A percentile compares a stretch with the other conserved stretches of the same genome.
These are phyloP conservation scores for Danio jaintianensis DNA, from an alignment of 2,797 vertebrate species.

Conservation along the genomic window DNA sequence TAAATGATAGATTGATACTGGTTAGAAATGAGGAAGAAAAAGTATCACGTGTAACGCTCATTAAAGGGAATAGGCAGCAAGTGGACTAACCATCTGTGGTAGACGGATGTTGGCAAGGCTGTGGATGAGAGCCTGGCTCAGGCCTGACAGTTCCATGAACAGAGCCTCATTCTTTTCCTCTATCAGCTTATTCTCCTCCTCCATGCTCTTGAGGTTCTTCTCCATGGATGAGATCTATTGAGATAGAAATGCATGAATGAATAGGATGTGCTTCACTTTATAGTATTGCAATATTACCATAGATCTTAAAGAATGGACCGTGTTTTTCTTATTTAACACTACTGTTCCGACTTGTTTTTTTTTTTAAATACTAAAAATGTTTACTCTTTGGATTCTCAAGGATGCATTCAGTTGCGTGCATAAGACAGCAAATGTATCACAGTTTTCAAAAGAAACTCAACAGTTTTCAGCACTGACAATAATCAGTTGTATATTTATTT, in stretches of 20 bases:
- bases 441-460: too few species aligned
- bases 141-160: slow-evolving; percentile 94
- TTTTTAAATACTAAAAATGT: too few species aligned
- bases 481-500: too few species aligned
- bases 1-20: slow-evolving; percentile 26
- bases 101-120: slow-evolving; percentile 96
- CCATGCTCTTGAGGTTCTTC: slow-evolving; percentile 94
- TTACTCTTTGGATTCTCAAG: too few species aligned
- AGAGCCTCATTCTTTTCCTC: slow-evolving; percentile 96
- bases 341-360: too few species aligned
- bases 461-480: too few species aligned
- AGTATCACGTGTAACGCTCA: not conserved
- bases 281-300: too few species aligned
- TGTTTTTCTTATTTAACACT: too few species aligned
- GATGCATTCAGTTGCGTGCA: too few species aligned
- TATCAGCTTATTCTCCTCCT: slow-evolving; percentile 96
- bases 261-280: not conserved
- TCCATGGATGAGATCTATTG: slow-evolving; percentile 95
- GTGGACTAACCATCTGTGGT: slow-evolving; percentile 90
- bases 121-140: slow-evolving; percentile 95
- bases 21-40: not conserved
- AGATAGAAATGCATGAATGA: slow-evolving; percentile 8
- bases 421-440: too few species aligned
- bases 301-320: too few species aligned
- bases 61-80: slow-evolving; percentile 30